Percentiles rank a stretch among this genome's conserved stretches.
These are phyloP conservation scores for Sarcophaga subvicina DNA, from an alignment of 2,888 invertebrate genomes.

Conservation along the genomic window DNA sequence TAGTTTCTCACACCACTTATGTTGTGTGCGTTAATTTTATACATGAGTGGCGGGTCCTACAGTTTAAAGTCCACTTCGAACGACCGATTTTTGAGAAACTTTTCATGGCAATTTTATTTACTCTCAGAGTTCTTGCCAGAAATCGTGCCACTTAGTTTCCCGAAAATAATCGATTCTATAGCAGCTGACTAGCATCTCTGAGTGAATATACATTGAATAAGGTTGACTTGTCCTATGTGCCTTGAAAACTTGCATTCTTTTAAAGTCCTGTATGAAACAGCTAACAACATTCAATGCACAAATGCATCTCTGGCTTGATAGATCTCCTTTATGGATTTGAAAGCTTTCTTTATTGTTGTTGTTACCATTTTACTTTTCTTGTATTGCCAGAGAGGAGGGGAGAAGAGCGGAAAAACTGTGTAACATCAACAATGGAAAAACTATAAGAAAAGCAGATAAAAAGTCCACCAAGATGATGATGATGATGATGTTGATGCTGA, in stretches of 20 bases:
- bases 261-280: not conserved
- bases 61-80: no score
- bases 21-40: no score
- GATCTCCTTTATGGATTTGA: conserved; percentile 69
- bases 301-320: conserved; percentile 65
- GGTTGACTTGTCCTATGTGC: no score
- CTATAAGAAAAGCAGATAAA: conserved; percentile 51
- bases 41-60: no score
- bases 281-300: conserved; percentile 37
- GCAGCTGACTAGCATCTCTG: no score
- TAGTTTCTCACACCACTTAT: no score
- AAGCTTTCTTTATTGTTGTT: conserved; percentile 55
- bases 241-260: conserved; percentile 6
- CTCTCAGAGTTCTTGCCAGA: no score
- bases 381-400: conserved; percentile 39
- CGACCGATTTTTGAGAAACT: no score
- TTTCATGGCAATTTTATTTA: no score
- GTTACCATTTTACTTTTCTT: conserved; percentile 56
- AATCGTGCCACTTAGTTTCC: no score
- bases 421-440: conserved; percentile 24
- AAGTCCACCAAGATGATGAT: conserved; percentile 66
- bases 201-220: no score
- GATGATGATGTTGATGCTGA: conserved; percentile 46
- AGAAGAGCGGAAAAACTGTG: conserved; percentile 12
- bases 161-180: no score